Evolutionary conservation across 1,140 invertebrate genomes (phyloP), one percentile per base, ranked within the genome.

Genomic region (Drosophila novamexicana): DNA sequence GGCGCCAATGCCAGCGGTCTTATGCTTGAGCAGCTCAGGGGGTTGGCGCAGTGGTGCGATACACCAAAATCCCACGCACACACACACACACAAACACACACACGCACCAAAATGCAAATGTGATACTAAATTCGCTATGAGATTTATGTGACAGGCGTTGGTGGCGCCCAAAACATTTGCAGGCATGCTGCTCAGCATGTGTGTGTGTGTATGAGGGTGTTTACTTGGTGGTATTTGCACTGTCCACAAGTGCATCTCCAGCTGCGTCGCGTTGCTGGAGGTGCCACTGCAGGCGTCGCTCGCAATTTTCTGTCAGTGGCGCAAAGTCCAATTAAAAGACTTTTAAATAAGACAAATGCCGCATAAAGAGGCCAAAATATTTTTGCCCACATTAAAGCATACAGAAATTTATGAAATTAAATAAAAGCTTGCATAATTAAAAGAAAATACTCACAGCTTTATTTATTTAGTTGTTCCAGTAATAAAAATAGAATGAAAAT

Each of bases 91-190:
- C 59, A 63, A 42, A 70, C 59, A 71, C 36, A 70, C 62, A 71
- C 62, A 65, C 64, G 49, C 58, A 71, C 57, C 52, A 62, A 47
- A 69, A 82, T 75, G 66, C 62, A 76, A 86, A 88, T 82, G 66
- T 80, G 71, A 86, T 79, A 75, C 82, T 82, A 86, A 82, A 86
- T 79, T 82, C 62, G 53, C 57, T 16, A 45, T 12, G 53, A 79
- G 72, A 86, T 86, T 88, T 86, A 86, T 79, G 79, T 70, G 76
- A 65, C 50, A 63, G 29, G 53, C 45, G 37, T 56, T 54, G 65
- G 65, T 42, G 37, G 47, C 44, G 58, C 53, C 72, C 45, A 47
- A 64, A 75, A 64, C 57, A 53, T 73, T 66, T 72, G 16, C 52
- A 59, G 14, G 53, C 56, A 29, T 32, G 47, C 50, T 36, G 44